Evolutionary conservation across 2,113 vertebrate species (phyloP).

Genomic region (Dunckerocampus dactyliophorus): DNA sequence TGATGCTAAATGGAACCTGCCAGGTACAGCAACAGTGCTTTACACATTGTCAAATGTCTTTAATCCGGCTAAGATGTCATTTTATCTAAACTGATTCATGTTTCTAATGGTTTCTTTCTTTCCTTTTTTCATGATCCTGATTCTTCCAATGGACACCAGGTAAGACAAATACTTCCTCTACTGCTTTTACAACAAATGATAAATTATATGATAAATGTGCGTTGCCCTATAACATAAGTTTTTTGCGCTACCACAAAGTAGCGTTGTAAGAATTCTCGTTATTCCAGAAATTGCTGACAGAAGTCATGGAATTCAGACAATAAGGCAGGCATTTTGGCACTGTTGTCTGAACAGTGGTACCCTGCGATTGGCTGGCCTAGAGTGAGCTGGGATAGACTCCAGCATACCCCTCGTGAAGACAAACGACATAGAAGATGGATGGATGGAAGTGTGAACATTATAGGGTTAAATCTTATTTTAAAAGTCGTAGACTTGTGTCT

Average conservation of each 20-base stretch:
- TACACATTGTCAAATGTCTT: no score
- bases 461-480: no score
- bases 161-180: constrained; percentile 42
- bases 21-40: no score
- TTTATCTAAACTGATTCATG: background rate
- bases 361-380: no score
- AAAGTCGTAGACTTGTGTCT: constrained; percentile 1
- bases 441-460: no score
- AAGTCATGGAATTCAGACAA: constrained; percentile 24
- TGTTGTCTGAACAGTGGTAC: constrained; percentile 23
- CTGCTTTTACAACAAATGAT: constrained; percentile 3
- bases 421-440: no score
- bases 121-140: constrained; percentile 11
- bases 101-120: constrained; percentile 15
- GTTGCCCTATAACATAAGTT: background rate
- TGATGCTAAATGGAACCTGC: no score
- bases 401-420: no score
- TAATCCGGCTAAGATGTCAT: no score
- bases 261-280: constrained; percentile 13
- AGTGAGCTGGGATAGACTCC: no score
- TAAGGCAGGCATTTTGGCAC: constrained; percentile 28
- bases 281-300: constrained; percentile 16
- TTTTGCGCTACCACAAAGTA: background rate
- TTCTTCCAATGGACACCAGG: constrained; percentile 25
- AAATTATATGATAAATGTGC: no score